Conservation (phyloP, 2,888 invertebrate species). For the Bellardia bayeri region DNA sequence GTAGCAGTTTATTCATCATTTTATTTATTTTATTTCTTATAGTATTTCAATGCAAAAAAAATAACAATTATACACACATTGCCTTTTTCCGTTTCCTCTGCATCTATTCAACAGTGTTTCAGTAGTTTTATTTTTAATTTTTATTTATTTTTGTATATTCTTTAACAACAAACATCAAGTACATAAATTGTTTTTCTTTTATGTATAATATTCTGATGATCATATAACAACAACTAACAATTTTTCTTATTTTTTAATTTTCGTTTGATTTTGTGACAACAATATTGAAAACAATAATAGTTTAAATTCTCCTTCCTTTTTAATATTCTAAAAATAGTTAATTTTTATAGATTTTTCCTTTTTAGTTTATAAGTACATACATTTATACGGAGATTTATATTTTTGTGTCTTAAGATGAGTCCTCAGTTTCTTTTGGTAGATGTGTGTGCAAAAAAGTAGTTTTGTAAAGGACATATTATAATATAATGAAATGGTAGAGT, state of each 20-base stretch:
- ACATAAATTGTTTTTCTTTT: slow-evolving; percentile 43
- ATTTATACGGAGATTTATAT: background rate
- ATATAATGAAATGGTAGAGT: background rate
- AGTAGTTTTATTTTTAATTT: slow-evolving; percentile 43
- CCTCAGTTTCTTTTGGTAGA: slow-evolving; percentile 1
- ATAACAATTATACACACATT: slow-evolving; percentile 52
- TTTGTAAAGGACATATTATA: background rate
- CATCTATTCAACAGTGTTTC: slow-evolving; percentile 51
- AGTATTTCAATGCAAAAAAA: slow-evolving; percentile 41
- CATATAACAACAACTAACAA: slow-evolving; percentile 70
- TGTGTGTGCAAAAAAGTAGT: slow-evolving; percentile 20
- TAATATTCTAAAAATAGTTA: slow-evolving; percentile 24
- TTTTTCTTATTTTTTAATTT: slow-evolving; percentile 45
- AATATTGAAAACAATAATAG: slow-evolving; percentile 66
- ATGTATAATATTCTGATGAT: slow-evolving; percentile 57
- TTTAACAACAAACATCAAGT: slow-evolving; percentile 70
- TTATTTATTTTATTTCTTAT: background rate
- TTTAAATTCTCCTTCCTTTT: slow-evolving; percentile 30
- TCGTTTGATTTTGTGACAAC: slow-evolving; percentile 65
- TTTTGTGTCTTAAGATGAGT: slow-evolving; percentile 14
- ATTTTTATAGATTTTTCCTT: slow-evolving; percentile 5
- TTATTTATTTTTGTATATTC: slow-evolving; percentile 35
- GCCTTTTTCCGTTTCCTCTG: slow-evolving; percentile 36
- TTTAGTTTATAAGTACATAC: slow-evolving; percentile 50
- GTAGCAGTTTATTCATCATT: slow-evolving; percentile 26